These are phyloP conservation scores for Proctacanthus coquilletti DNA, from an alignment of 1,140 invertebrate genomes.

Conservation along the genomic window DNA sequence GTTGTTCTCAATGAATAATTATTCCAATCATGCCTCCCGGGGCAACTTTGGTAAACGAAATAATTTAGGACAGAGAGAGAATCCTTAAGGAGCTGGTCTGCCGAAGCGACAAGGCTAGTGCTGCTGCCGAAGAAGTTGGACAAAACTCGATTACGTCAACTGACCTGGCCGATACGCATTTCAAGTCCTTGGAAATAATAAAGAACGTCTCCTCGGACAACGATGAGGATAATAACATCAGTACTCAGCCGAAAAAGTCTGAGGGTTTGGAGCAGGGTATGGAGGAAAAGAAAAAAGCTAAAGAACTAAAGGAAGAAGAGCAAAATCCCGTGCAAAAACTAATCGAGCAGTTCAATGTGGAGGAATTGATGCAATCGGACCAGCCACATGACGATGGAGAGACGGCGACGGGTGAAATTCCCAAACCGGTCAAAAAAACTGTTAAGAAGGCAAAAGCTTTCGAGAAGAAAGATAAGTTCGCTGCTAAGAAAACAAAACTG, in stretches of 20 bases:
- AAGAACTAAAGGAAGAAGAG: conserved; percentile 2
- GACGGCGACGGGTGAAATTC: conserved; percentile 18
- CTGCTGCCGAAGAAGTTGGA: background rate
- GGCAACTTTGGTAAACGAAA: background rate
- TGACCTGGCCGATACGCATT: conserved; percentile 26
- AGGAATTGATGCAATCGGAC: conserved; percentile 21
- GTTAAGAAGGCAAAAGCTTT: conserved; percentile 15
- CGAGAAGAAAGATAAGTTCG: conserved; percentile 6
- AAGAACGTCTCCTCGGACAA: conserved; percentile 26
- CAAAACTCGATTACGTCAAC: conserved; percentile 7
- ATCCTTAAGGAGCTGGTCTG: conserved; percentile 22
- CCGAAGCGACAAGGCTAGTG: conserved; percentile 5
- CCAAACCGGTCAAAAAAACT: conserved; percentile 24
- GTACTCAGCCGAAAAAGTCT: background rate
- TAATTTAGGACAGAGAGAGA: conserved; percentile 18
- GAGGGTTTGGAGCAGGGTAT: conserved; percentile 4
- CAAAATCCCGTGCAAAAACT: conserved; percentile 11
- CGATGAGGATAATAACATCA: conserved; percentile 27
- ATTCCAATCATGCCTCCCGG: too few relatives aligned
- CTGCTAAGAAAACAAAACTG: background rate
- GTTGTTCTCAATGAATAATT: too few relatives aligned
- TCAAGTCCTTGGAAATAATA: conserved; percentile 27
- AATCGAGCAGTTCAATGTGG: conserved; percentile 16
- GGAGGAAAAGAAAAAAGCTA: too few relatives aligned
- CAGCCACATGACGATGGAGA: conserved; percentile 8